Base-by-base conservation (phyloP, 2,113 vertebrate genomes). In the Pomatostomus ruficeps region DNA sequence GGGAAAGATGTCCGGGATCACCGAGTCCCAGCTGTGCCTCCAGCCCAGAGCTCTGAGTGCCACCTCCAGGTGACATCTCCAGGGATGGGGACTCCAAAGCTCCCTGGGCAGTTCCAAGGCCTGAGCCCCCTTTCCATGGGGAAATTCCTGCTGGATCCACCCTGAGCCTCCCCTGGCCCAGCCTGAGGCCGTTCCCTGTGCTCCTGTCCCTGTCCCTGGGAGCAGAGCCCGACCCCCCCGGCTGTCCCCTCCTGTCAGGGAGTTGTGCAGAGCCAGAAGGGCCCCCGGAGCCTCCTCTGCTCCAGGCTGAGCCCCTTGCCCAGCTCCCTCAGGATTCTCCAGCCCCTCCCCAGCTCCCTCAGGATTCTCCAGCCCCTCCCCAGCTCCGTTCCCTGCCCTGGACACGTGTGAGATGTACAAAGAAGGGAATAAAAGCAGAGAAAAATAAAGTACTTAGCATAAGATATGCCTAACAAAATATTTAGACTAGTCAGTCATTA, bases 401-500 rank as follows among this genome's bases (percentile, higher is more conserved):
- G 16, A 40, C 46, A 31, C 16, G 4, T 0, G 2, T 40, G 25
- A 65, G 22, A 35, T 16, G 8, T 15, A 49, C 25, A 52, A 25
- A 0, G 0, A 75, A 85, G 26, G 19, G 12, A 74, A 46, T 49
- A 26, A 78, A 12, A 71, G 38, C 35, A 55, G 22, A 48, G 36
- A 62, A 78, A 23, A 8, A 57, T 33, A 4, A 73, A 57, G 8
- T 21, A 54, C 25, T 31, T 61, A 61, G 12, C 13, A 73, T 42
- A 52, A 63, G 16, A 29, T 52, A 72, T 2, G 9, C 26, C 49
- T 75, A 91, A 65, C 46, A 74, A 82, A 91, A 89, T 95, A 68
- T 88, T 70, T 94, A 82, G 85, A 57, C 67, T 82, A 93, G 62
- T 77, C 68, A 74, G 43, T 92, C 76, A 77, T 95, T 96, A 96